Base-by-base conservation (phyloP, 92 coral and sea anemone genomes). In the Diadumene lineata region DNA sequence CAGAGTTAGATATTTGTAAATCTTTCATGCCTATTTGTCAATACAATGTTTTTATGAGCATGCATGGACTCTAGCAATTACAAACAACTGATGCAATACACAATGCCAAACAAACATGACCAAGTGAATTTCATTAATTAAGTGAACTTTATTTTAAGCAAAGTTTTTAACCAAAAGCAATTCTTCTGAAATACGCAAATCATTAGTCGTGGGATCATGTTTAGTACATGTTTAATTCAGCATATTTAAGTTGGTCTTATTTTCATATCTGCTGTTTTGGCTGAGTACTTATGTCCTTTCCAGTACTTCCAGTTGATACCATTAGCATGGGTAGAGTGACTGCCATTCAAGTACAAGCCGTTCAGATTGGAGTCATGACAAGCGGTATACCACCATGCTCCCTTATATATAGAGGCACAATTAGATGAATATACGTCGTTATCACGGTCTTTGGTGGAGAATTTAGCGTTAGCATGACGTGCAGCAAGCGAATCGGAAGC, bases 211-310 rank as follows among this genome's bases (percentile, higher is more conserved):
- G n/a, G n/a, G n/a, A n/a, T n/a, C n/a, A n/a, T n/a, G n/a, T n/a
- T n/a, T n/a, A n/a, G n/a, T n/a, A n/a, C n/a, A n/a, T n/a, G n/a
- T n/a, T n/a, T n/a, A n/a, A n/a, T n/a, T n/a, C n/a, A n/a, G n/a
- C n/a, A n/a, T n/a, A n/a, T n/a, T n/a, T 53, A 53, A 2, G 58
- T 53, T 53, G 87, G 84, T 58, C 77, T 74, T 31, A 82, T 77
- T 73, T 86, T 86, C 90, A 85, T 85, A 31, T 77, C 85, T 16
- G 86, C 67, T 27, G 68, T 44, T 44, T 75, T 81, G 0, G 66
- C 46, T 17, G 87, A 82, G 66, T 60, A 71, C 10, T 66, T 0
- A 33, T 72, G 16, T 1, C 80, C 76, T 51, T 77, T 66, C 84
- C 86, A 86, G 15, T 8, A 0, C 0, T 64, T 0, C 91, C 91